Conservation (phyloP, 2,113 vertebrate species). For the Bubo bubo region DNA sequence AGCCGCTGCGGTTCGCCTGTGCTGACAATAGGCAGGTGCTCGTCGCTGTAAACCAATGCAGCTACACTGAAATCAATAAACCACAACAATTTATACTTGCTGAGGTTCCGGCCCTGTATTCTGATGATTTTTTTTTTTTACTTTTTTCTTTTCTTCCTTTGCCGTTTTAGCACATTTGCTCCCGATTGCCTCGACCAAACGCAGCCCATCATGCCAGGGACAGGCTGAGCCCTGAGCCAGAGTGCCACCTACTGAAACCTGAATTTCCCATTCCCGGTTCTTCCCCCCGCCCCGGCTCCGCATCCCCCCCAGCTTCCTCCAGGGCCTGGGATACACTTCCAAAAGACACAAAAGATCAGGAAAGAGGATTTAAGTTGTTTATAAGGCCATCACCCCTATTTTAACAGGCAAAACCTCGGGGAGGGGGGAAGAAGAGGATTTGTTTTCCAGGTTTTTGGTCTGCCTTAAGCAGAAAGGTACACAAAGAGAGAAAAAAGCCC, state of each 20-base stretch:
- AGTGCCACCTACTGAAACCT: slow-evolving; percentile 52
- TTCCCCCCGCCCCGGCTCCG: background rate
- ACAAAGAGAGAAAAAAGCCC: background rate
- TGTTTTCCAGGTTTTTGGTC: slow-evolving; percentile 8
- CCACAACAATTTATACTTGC: background rate
- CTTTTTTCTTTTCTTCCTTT: background rate
- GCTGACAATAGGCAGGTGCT: background rate
- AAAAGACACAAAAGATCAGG: slow-evolving; percentile 28
- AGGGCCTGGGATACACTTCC: background rate
- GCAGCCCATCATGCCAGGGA: background rate
- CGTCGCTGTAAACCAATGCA: background rate
- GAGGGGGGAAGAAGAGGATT: background rate
- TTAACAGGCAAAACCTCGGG: background rate
- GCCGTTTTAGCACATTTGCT: background rate
- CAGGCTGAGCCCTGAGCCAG: background rate
- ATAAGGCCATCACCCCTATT: background rate
- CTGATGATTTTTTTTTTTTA: background rate
- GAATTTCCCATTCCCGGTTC: background rate
- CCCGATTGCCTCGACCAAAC: background rate
- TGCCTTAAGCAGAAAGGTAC: slow-evolving; percentile 9
- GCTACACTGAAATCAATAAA: slow-evolving; percentile 12
- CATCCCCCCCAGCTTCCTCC: background rate
- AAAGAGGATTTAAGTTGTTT: slow-evolving; percentile 38
- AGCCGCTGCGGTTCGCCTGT: background rate
- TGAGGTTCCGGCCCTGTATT: background rate